These are phyloP conservation scores for Cynopterus brachyotis DNA, from an alignment of 2,113 vertebrate species.

Conservation along the genomic window DNA sequence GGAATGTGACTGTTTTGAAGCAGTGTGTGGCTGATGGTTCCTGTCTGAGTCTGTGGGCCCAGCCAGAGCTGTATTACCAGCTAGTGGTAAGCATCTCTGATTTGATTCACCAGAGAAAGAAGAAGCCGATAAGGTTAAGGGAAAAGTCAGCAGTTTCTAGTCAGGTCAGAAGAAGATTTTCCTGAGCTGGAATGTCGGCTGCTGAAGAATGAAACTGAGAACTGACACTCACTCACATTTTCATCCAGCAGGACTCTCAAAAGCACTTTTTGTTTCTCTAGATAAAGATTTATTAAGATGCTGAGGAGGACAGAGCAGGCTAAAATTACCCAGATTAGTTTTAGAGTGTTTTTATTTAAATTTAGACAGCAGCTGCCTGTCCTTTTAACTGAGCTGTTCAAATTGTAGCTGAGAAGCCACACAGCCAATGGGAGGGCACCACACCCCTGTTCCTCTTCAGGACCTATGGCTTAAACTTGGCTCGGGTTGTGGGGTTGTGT, in stretches of 20 bases:
- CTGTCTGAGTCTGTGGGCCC: not conserved
- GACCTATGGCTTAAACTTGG: not conserved
- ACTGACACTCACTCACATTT: not conserved
- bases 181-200: not conserved
- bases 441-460: not conserved
- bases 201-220: not conserved
- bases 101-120: not conserved
- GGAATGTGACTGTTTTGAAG: not conserved
- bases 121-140: not conserved
- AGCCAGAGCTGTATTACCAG: not conserved
- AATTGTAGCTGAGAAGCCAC: not conserved
- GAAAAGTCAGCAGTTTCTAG: not conserved
- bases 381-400: constrained; percentile 20
- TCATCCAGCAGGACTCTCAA: not conserved
- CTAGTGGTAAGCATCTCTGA: not conserved
- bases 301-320: not conserved
- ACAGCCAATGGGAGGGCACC: not conserved
- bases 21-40: too few relatives aligned
- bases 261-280: not conserved
- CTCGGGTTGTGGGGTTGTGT: not conserved
- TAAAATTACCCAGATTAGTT: constrained; percentile 13
- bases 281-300: constrained; percentile 33
- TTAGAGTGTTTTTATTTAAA: constrained; percentile 37
- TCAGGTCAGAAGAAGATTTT: not conserved
- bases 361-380: not conserved